A percentile compares a stretch with the other conserved stretches of the same genome.
Evolutionary conservation across 35 echinoderm and acorn worm genomes (phyloP).

Genomic region (Strongylocentrotus purpuratus): DNA sequence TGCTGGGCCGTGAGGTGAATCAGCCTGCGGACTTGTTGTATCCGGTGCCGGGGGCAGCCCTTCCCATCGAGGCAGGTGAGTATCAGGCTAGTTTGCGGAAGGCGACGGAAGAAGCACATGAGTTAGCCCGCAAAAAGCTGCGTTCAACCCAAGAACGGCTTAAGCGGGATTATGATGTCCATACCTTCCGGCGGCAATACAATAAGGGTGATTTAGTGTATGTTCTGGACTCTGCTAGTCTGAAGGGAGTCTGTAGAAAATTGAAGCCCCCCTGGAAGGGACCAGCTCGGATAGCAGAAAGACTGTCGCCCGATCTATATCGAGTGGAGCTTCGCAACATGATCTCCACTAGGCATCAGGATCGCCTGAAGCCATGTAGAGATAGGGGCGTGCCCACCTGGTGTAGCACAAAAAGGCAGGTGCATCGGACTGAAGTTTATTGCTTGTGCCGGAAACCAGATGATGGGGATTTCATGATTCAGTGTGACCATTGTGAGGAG

Average conservation of each 20-base stretch:
- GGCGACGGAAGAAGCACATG: neutral
- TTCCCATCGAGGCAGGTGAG: neutral
- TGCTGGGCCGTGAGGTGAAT: slow-evolving; percentile 62
- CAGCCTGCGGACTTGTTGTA: slow-evolving; percentile 60
- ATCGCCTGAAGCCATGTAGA: neutral
- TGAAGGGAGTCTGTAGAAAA: neutral
- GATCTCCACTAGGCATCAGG: neutral
- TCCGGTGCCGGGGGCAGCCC: neutral
- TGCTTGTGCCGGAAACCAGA: too few species aligned
- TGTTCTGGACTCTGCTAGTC: neutral
- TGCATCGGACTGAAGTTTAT: too few species aligned
- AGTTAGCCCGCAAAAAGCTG: neutral
- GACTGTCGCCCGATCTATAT: neutral
- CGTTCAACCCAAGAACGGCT: neutral
- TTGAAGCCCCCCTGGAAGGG: neutral
- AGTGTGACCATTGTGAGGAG: too few species aligned
- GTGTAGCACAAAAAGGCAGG: neutral
- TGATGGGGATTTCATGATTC: too few species aligned
- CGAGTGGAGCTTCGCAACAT: too few species aligned
- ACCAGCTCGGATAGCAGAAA: neutral
- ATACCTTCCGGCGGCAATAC: neutral
- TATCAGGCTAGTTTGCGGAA: neutral
- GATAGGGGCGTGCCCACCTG: neutral
- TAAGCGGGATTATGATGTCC: neutral
- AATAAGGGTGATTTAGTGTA: neutral